Evolutionary conservation across 2,797 vertebrate species (phyloP).

Genomic region (Peromyscus aztecus): DNA sequence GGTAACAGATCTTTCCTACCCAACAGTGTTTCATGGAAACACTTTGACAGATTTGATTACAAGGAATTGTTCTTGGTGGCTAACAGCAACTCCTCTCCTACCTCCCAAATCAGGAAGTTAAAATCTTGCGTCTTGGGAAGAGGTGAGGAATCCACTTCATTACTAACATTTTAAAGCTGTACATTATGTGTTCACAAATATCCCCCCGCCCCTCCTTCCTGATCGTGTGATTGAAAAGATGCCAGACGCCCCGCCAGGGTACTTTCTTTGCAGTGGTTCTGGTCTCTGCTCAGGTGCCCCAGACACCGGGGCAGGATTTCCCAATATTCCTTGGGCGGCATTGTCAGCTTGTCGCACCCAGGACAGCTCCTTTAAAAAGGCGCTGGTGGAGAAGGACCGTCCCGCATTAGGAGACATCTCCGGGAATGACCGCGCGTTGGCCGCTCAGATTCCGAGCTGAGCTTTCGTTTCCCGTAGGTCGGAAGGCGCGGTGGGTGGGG

Average conservation of each 20-base stretch:
- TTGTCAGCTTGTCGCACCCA: not conserved
- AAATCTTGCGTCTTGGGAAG: not conserved
- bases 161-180: not conserved
- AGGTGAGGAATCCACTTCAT: not conserved
- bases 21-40: not conserved
- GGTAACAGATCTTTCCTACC: not conserved
- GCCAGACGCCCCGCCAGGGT: not conserved
- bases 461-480: conserved; percentile 31
- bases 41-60: not conserved
- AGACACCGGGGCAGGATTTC: conserved; percentile 62
- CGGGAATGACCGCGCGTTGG: not conserved
- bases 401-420: not conserved
- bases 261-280: not conserved
- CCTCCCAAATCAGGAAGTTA: not conserved
- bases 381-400: not conserved
- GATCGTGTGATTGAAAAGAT: not conserved
- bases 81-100: not conserved
- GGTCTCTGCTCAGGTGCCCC: not conserved
- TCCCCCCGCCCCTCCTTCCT: not conserved
- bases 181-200: not conserved
- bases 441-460: not conserved
- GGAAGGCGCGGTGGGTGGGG: not conserved
- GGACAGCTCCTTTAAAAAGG: not conserved
- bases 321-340: conserved; percentile 9
- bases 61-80: conserved; percentile 43